Conservation (phyloP, 2,113 vertebrate species). For the Neogobius melanostomus region DNA sequence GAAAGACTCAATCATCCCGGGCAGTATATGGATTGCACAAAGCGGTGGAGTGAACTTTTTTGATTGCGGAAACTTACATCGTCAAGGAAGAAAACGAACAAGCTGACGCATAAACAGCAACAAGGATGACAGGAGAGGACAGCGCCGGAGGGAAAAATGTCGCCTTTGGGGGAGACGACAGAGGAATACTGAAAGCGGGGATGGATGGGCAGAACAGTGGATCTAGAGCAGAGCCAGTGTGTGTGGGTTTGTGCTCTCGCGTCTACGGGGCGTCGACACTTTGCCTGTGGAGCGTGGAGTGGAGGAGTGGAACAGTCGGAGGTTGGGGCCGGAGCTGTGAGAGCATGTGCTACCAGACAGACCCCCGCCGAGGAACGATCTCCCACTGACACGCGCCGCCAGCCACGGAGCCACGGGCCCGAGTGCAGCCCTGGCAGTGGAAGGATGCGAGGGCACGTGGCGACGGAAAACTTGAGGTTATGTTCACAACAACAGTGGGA, state of each 20-base stretch:
- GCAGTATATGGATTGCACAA: no score
- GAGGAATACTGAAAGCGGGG: slow-evolving; percentile 31
- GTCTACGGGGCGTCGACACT: slow-evolving; percentile 59
- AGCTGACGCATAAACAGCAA: slow-evolving; percentile 28
- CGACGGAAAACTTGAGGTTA: background rate
- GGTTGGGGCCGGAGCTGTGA: slow-evolving; percentile 68
- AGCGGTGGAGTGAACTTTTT: no score
- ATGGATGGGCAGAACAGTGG: slow-evolving; percentile 4
- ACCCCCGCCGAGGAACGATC: slow-evolving; percentile 48
- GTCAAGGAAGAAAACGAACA: no score
- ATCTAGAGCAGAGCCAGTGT: slow-evolving; percentile 41
- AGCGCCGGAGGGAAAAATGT: slow-evolving; percentile 27
- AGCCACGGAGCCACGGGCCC: slow-evolving; percentile 16
- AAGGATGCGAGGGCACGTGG: background rate
- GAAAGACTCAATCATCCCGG: no score
- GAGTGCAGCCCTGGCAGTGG: slow-evolving; percentile 8
- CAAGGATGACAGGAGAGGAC: slow-evolving; percentile 27
- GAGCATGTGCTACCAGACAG: slow-evolving; percentile 65
- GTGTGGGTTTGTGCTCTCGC: slow-evolving; percentile 60
- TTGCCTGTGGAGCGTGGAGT: slow-evolving; percentile 65
- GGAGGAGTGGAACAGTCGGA: slow-evolving; percentile 63
- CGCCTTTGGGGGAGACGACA: slow-evolving; percentile 17
- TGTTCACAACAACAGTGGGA: no score
- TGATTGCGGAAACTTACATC: no score
- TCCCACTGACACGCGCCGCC: slow-evolving; percentile 22